phyloP scores from a whole-genome alignment of 2,888 invertebrate species.

The Parnassius apollo region DNA sequence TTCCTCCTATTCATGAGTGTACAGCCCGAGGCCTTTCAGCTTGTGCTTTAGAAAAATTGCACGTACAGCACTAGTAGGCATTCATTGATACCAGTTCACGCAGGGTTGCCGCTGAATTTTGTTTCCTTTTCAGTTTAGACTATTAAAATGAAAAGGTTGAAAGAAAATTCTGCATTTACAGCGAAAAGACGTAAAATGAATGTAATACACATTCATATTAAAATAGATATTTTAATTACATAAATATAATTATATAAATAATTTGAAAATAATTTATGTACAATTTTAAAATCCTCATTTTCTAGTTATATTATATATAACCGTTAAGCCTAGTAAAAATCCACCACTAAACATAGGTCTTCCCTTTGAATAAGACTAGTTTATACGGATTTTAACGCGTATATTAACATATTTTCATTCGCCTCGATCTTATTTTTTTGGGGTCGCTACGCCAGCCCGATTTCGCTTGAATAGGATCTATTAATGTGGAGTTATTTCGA shows the following conservation, averaged over 20 bases:
- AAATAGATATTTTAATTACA: too few relatives aligned
- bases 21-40: conserved; percentile 23
- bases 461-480: too few relatives aligned
- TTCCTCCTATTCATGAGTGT: conserved; percentile 13
- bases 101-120: conserved; percentile 16
- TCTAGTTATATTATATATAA: too few relatives aligned
- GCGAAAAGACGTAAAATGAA: conserved; percentile 8
- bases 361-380: too few relatives aligned
- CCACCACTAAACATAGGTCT: too few relatives aligned
- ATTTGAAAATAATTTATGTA: background rate
- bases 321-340: too few relatives aligned
- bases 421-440: too few relatives aligned
- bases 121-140: conserved; percentile 23
- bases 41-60: conserved; percentile 28
- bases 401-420: too few relatives aligned
- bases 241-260: background rate
- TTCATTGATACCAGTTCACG: conserved; percentile 22
- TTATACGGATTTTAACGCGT: too few relatives aligned
- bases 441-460: too few relatives aligned
- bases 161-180: conserved; percentile 14
- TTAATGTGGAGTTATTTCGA: too few relatives aligned
- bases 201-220: background rate
- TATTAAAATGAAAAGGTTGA: conserved; percentile 19
- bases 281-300: too few relatives aligned
- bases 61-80: conserved; percentile 21